Percentiles rank a stretch among this genome's conserved stretches.
phyloP scores from a whole-genome alignment of 1,140 invertebrate species.

The Scaptomyza pallida region DNA sequence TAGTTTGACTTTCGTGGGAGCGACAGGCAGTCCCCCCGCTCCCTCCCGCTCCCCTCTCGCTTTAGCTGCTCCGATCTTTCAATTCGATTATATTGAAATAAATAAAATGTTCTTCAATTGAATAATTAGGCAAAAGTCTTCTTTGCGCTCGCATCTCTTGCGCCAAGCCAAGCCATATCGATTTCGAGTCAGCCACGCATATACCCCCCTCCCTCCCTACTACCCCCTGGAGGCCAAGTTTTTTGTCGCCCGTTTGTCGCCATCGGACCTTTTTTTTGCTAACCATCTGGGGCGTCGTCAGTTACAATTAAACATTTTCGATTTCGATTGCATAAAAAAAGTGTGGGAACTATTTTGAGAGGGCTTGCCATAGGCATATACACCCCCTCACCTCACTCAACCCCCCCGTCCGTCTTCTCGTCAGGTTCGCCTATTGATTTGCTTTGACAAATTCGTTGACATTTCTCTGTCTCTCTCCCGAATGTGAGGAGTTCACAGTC shows the following conservation, averaged over 20 bases:
- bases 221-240: slow-evolving; percentile 9
- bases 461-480: neutral
- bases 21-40: slow-evolving; percentile 32
- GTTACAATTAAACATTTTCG: slow-evolving; percentile 67
- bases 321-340: slow-evolving; percentile 40
- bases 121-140: slow-evolving; percentile 70
- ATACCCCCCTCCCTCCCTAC: neutral
- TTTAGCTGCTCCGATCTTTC: slow-evolving; percentile 59
- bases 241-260: slow-evolving; percentile 50
- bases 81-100: slow-evolving; percentile 83
- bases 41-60: slow-evolving; percentile 7
- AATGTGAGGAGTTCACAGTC: slow-evolving; percentile 28
- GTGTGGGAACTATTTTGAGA: slow-evolving; percentile 60
- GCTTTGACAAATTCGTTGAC: slow-evolving; percentile 73
- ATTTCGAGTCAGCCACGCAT: slow-evolving; percentile 43
- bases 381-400: neutral
- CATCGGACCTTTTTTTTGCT: slow-evolving; percentile 46
- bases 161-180: slow-evolving; percentile 34
- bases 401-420: neutral
- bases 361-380: neutral
- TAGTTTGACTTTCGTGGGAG: slow-evolving; percentile 80
- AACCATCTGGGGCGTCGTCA: slow-evolving; percentile 73
- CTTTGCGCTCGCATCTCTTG: neutral
- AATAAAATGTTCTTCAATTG: slow-evolving; percentile 82
- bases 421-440: slow-evolving; percentile 54